Evolutionary conservation across 2,797 vertebrate genomes (phyloP).

Genomic region (Erethizon dorsatum): DNA sequence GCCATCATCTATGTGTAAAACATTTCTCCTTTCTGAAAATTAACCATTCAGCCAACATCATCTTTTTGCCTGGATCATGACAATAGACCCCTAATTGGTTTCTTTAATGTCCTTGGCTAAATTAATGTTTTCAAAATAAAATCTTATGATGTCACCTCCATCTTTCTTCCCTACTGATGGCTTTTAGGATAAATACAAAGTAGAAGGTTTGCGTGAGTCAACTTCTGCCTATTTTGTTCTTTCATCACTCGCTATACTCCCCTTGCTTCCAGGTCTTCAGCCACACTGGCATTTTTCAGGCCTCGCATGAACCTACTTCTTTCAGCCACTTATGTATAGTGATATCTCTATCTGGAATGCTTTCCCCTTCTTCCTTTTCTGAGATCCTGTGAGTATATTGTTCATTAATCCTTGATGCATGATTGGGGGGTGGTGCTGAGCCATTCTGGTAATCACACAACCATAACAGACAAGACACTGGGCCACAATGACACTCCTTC

Average conservation of each 20-base stretch:
- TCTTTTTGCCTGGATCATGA: neutral
- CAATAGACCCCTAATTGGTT: neutral
- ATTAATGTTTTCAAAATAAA: conserved; percentile 53
- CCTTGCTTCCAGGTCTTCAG: neutral
- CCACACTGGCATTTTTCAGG: neutral
- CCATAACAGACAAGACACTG: neutral
- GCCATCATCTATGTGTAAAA: rapidly evolving
- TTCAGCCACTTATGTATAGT: neutral
- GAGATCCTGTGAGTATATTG: neutral
- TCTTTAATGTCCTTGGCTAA: conserved; percentile 14
- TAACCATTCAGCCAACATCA: neutral
- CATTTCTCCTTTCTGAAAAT: neutral
- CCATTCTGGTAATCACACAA: neutral
- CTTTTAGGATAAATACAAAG: conserved; percentile 8
- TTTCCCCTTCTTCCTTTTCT: neutral
- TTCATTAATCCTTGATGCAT: neutral
- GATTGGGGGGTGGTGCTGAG: neutral
- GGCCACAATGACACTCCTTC: neutral
- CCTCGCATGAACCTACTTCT: neutral
- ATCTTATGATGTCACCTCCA: neutral
- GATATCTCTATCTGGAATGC: neutral
- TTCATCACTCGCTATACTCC: rapidly evolving
- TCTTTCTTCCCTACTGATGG: neutral
- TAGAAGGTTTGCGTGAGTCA: neutral
- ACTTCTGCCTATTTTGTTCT: neutral